Base-by-base conservation (phyloP, 2,797 vertebrate species). In the Pelodytes ibericus region DNA sequence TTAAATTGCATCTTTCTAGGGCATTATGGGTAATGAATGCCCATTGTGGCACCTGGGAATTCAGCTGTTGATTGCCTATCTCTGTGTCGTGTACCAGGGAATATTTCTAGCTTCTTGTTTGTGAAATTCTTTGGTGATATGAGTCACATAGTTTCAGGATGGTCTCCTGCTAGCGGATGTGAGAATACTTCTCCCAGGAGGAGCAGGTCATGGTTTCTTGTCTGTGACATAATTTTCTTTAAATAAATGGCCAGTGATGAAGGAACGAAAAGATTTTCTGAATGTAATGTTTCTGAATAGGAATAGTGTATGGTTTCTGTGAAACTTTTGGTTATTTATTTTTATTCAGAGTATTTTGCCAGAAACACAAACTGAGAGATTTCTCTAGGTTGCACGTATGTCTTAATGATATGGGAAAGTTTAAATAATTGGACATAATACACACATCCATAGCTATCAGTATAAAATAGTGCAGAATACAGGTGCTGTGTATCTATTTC, bases 171-270 rank as follows among this genome's bases (percentile, higher is more conserved):
- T 53, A 56, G 66, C 60, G 58, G 62, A 70, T 67, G 58, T 60
- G 58, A 60, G 58, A 60, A 76, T 57, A 49, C 33, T 70, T 58
- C 47, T 44, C 39, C 51, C 66, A 56, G 33, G 66, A 59, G 51
- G 69, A 71, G 27, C 41, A 29, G 53, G 11, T 31, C 16, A 44
- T 27, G 5, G 65, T 30, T 69, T 31, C 53, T 69, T 27, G 25
- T 15, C 24, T 22, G n/a, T 75, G 74, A 75, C 74, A 33, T 75
- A 65, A 75, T 51, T 18, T 68, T 67, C 74, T 65, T 62, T 56
- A 69, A 69, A 68, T 56, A 69, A 69, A 68, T 47, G 9, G 20
- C 24, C 31, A 4, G 30, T 41, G 39, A 62, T 41, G 65, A 75
- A 51, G 33, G 29, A 75, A 53, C n/a, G n/a, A n/a, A n/a, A n/a